Evolutionary conservation across 2,888 invertebrate genomes (phyloP), one percentile per base, ranked within the genome.

Genomic region (Sphaeridia pumilis): DNA sequence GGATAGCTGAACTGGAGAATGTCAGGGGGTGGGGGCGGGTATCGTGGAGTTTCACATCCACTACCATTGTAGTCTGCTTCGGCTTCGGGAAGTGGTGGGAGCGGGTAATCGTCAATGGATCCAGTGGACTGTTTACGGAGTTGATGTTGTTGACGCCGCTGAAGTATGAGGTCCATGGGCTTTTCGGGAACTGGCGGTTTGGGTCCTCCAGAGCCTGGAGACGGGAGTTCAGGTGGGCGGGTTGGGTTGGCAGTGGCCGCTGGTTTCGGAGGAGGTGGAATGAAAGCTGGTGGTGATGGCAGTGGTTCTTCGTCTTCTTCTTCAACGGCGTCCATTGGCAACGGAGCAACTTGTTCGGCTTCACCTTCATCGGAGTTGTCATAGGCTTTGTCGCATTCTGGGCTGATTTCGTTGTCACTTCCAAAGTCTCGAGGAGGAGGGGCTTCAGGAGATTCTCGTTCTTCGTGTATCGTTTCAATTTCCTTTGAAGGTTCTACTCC

Each of bases 11-110:
- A 52, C 42, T 52, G 48, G 14, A 53, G 45, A 17, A 53, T 49
- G n/a, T 45, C 46, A 4, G 43, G 42, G n/a, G 55, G 55, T 22
- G 61, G 61, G 1, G 58, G 56, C 1, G 61, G 61, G 25, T 57
- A 62, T 10, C 58, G 43, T 5, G 59, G 59, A 20, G 59, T 59
- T 35, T 59, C 59, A 21, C 55, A 56, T n/a, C n/a, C n/a, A n/a
- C n/a, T n/a, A n/a, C n/a, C n/a, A 22, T 57, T 59, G 34, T 61
- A 57, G n/a, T 62, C 58, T 1, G 34, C 24, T 3, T 59, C 58
- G 26, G 48, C 34, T 45, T 48, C 48, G 7, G 55, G 50, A 21
- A 49, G 26, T 4, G 61, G 61, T 3, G 61, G 61, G 2, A 59
- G 43, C 1, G 58, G 59, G 35, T 56, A 49, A 12, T 59, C 58